Base-by-base conservation (phyloP, 2,797 vertebrate species). In the Steatocranus sp. region DNA sequence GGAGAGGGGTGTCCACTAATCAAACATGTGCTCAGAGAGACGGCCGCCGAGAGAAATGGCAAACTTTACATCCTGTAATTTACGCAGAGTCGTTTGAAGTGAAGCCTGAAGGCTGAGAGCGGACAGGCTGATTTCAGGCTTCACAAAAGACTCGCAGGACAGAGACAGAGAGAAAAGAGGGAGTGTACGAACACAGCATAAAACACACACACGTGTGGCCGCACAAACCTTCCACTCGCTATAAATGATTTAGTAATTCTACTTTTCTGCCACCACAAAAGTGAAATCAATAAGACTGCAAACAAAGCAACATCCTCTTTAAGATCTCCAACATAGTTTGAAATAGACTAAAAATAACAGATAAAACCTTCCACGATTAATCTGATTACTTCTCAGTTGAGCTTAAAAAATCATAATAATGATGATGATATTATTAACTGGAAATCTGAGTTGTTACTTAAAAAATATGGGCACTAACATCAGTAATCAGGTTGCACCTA, bases 31-130 rank as follows among this genome's bases (percentile, higher is more conserved):
- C 86, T 81, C 30, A 3, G 38, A 82, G 11, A 75, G 85, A 88
- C 27, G 18, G 61, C 34, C 4, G 11, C 7, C 0, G 17, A 87
- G 91, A 92, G 76, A 76, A 90, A 93, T 34, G 81, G 80, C 63
- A 20, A 84, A 86, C 82, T 90, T 83, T 83, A 79, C 84, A 85
- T 81, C 74, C 58, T 63, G 79, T 87, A 82, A 89, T 88, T 91
- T 86, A 89, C 76, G 73, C 46, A 34, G 49, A 83, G 66, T 73
- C n/a, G 7, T 80, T 85, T 78, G 58, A 86, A 83, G 87, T 90
- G 87, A 86, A 88, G 85, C 80, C 83, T 74, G 84, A 74, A 91
- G 87, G 81, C 83, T 79, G 41, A 18, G 78, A 87, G 79, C 76
- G 82, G 34, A 86, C 61, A 38, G 75, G 53, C 53, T 81, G 81